Evolutionary conservation across 2,888 invertebrate species (phyloP).

Genomic region (Alsophila aescularia): DNA sequence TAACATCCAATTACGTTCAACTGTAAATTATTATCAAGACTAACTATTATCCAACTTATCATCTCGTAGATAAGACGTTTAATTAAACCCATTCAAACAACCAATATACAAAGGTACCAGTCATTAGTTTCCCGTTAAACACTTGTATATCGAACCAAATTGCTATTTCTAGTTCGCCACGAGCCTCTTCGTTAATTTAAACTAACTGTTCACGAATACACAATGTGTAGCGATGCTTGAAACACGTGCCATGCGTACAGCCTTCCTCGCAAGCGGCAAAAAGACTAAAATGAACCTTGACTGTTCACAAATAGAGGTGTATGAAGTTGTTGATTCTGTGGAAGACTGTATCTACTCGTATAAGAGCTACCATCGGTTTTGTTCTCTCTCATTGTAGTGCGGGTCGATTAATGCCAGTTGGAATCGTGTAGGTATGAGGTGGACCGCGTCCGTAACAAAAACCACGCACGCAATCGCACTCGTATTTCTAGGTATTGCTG

Average conservation of each 20-base stretch:
- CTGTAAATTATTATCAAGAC: slow-evolving; percentile 9
- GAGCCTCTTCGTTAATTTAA: slow-evolving; percentile 54
- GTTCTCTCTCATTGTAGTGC: slow-evolving; percentile 31
- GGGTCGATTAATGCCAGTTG: slow-evolving; percentile 27
- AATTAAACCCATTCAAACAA: slow-evolving; percentile 37
- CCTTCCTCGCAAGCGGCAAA: slow-evolving; percentile 2
- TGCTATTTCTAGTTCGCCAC: slow-evolving; percentile 48
- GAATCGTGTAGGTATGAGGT: slow-evolving; percentile 26
- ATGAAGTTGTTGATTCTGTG: background rate
- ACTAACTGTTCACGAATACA: slow-evolving; percentile 61
- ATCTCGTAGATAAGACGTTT: slow-evolving; percentile 33
- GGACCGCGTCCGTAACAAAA: slow-evolving; percentile 39
- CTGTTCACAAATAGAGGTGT: slow-evolving; percentile 5
- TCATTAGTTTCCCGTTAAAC: slow-evolving; percentile 47
- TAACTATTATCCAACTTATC: slow-evolving; percentile 28
- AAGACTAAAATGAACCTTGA: slow-evolving; percentile 7
- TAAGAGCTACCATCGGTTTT: slow-evolving; percentile 25
- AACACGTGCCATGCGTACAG: slow-evolving; percentile 57
- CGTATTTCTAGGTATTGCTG: slow-evolving; percentile 33
- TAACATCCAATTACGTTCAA: background rate
- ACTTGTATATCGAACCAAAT: slow-evolving; percentile 51
- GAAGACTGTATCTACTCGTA: slow-evolving; percentile 15
- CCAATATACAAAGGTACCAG: slow-evolving; percentile 28
- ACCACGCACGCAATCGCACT: slow-evolving; percentile 34
- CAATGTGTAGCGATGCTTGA: slow-evolving; percentile 48